phyloP scores from a whole-genome alignment of 2,797 vertebrate species.

The Hyperoplus lanceolatus region DNA sequence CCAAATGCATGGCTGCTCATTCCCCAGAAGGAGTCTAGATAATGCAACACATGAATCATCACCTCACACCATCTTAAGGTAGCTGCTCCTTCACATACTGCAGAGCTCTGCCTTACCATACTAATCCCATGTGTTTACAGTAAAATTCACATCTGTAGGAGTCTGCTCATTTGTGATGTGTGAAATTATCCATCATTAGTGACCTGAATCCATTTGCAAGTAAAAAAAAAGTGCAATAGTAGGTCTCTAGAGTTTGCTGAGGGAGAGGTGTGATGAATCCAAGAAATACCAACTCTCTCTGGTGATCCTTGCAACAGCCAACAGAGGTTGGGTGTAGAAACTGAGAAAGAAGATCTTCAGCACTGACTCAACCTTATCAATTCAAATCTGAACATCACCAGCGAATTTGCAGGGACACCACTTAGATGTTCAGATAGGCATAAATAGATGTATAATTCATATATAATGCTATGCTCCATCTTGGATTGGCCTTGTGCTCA shows the following conservation, averaged over 20 bases:
- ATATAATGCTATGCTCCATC: conserved; percentile 37
- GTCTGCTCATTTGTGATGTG: conserved; percentile 16
- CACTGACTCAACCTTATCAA: conserved; percentile 39
- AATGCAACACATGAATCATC: conserved; percentile 55
- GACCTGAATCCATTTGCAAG: conserved; percentile 27
- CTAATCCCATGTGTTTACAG: not conserved
- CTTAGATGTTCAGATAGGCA: conserved; percentile 54
- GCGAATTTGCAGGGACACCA: conserved; percentile 30
- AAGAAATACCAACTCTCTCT: not conserved
- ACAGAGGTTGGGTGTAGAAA: conserved; percentile 25
- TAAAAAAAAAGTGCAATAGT: conserved; percentile 3
- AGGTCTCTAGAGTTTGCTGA: not conserved
- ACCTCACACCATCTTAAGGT: conserved; percentile 6
- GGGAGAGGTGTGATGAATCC: not conserved
- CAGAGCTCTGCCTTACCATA: not conserved
- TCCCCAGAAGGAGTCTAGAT: conserved; percentile 33
- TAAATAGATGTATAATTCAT: conserved; percentile 57
- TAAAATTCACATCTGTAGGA: conserved; percentile 24
- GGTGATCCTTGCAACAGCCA: not conserved
- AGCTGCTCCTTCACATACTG: conserved; percentile 7
- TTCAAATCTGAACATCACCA: conserved; percentile 31
- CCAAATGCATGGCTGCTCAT: conserved; percentile 32
- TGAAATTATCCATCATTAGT: conserved; percentile 33
- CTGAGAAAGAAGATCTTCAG: conserved; percentile 22
- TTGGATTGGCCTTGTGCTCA: conserved; percentile 26